Percentiles rank a stretch among this genome's conserved stretches.
Evolutionary conservation across 1,140 invertebrate species (phyloP).

Genomic region (Penaeus indicus): DNA sequence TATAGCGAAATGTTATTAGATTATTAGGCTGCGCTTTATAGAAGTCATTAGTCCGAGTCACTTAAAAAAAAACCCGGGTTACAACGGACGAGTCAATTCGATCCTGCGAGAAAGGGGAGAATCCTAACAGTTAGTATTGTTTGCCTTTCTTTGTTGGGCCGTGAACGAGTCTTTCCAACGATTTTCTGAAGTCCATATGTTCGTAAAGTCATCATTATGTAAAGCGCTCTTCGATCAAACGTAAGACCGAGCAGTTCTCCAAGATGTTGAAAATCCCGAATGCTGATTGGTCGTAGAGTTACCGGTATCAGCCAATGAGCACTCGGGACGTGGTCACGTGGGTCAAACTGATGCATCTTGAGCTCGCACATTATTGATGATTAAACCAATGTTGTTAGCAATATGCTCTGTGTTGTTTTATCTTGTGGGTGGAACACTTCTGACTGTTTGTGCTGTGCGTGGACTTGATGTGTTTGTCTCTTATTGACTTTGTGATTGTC

Average conservation of each 20-base stretch:
- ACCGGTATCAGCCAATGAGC: too few relatives aligned
- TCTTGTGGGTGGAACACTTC: slow-evolving; percentile 58
- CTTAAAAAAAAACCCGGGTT: too few relatives aligned
- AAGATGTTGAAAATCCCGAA: too few relatives aligned
- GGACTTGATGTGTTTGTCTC: slow-evolving; percentile 60
- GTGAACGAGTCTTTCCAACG: slow-evolving; percentile 53
- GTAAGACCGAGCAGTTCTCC: too few relatives aligned
- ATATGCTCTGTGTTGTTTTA: slow-evolving; percentile 62
- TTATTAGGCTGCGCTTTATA: too few relatives aligned
- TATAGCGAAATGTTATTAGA: too few relatives aligned
- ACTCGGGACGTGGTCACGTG: too few relatives aligned
- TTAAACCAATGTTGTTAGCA: slow-evolving; percentile 59
- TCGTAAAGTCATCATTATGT: slow-evolving; percentile 5
- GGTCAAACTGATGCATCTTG: neutral
- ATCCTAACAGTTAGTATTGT: slow-evolving; percentile 32
- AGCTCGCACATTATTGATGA: slow-evolving; percentile 25
- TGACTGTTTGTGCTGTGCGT: slow-evolving; percentile 63
- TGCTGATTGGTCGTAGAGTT: too few relatives aligned
- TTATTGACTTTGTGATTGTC: slow-evolving; percentile 61
- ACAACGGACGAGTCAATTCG: neutral
- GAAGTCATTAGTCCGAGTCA: too few relatives aligned
- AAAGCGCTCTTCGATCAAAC: too few relatives aligned
- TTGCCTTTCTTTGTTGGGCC: slow-evolving; percentile 42
- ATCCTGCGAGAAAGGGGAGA: neutral
- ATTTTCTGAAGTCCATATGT: slow-evolving; percentile 44